These are phyloP conservation scores for Subanguina moxae DNA, from an alignment of 1,140 invertebrate genomes.

Conservation along the genomic window DNA sequence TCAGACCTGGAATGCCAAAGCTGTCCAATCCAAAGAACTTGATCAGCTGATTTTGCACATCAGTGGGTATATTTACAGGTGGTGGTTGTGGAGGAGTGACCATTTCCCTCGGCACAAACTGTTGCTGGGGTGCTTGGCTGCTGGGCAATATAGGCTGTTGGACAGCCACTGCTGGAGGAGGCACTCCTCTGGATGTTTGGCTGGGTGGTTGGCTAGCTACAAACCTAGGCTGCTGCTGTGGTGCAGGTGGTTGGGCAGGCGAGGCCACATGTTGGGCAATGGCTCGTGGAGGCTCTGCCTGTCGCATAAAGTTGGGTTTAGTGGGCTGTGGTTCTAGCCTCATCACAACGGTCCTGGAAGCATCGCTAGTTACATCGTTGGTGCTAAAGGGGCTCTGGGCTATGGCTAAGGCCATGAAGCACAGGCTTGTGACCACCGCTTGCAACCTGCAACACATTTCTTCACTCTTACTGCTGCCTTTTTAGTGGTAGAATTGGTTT, in stretches of 20 bases:
- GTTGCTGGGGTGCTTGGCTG: conserved; percentile 14
- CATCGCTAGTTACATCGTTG: conserved; percentile 2
- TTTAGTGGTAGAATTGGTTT: neutral
- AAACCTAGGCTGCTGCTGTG: conserved; percentile 13
- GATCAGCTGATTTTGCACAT: conserved; percentile 59
- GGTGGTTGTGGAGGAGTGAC: conserved; percentile 50
- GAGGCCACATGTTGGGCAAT: conserved; percentile 22
- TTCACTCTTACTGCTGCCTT: neutral
- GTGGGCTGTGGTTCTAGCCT: conserved; percentile 36
- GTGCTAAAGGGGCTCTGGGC: neutral
- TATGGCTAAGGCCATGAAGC: neutral
- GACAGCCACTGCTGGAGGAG: conserved; percentile 22
- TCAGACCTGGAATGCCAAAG: conserved; percentile 57
- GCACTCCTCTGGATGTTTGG: conserved; percentile 9
- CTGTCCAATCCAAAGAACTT: conserved; percentile 59
- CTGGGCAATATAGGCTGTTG: conserved; percentile 32
- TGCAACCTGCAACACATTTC: too few relatives aligned
- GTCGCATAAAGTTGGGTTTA: conserved; percentile 34
- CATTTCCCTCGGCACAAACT: conserved; percentile 29
- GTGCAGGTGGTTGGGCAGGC: neutral
- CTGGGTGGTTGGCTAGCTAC: neutral
- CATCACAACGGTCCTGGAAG: conserved; percentile 41
- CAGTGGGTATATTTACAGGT: conserved; percentile 56
- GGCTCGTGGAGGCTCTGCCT: conserved; percentile 40
- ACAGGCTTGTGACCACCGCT: neutral